Conservation (phyloP, 1,140 invertebrate species). For the Rhagoletis zephyria region DNA sequence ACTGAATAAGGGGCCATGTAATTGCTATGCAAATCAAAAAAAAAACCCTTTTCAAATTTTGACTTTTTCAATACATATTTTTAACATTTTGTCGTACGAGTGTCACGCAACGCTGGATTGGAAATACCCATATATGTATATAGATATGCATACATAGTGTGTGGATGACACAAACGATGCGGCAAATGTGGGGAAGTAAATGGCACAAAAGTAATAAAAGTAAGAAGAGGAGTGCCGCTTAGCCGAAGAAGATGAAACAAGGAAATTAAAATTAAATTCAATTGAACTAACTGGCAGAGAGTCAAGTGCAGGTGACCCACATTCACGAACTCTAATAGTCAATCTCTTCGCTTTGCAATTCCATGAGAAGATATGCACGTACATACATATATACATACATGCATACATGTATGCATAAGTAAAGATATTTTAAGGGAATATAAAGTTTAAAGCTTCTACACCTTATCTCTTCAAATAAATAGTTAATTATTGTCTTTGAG, state of each 20-base stretch:
- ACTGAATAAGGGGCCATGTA: no score
- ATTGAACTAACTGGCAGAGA: constrained; percentile 52
- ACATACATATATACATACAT: neutral
- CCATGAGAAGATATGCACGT: neutral
- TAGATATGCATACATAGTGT: neutral
- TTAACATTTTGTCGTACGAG: no score
- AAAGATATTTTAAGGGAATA: no score
- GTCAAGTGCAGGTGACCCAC: constrained; percentile 50
- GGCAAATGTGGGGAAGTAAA: constrained; percentile 33
- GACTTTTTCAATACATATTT: no score
- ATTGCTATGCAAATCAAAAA: no score
- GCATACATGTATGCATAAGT: neutral
- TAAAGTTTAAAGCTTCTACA: no score
- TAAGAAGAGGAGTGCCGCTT: constrained; percentile 18
- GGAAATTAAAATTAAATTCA: constrained; percentile 52
- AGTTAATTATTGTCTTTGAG: no score
- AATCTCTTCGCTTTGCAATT: constrained; percentile 33
- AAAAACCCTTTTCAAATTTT: no score
- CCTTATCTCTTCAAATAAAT: no score
- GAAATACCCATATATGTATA: no score
- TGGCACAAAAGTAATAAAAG: neutral
- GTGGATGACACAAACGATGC: neutral
- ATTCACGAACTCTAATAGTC: constrained; percentile 29
- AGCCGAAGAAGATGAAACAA: constrained; percentile 13
- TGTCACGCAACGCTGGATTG: no score